A percentile compares a stretch with the other conserved stretches of the same genome.
phyloP scores from a whole-genome alignment of 1,140 invertebrate genomes.

The Pararge aegeria region DNA sequence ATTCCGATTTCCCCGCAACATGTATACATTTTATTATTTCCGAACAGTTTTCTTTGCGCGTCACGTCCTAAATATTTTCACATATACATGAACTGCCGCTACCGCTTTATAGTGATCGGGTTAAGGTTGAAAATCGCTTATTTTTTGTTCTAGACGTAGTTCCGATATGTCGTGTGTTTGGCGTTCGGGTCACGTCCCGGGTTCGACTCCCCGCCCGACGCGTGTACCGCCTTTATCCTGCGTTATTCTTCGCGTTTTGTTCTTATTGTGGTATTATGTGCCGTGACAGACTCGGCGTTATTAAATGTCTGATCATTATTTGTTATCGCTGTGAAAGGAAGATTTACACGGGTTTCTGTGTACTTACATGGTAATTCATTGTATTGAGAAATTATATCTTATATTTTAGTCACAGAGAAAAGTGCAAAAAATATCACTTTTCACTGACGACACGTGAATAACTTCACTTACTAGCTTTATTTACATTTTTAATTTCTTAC shows the following conservation, averaged over 20 bases:
- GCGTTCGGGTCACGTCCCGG: slow-evolving; percentile 51
- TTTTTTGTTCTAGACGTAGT: neutral
- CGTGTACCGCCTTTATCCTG: slow-evolving; percentile 38
- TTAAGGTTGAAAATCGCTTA: slow-evolving; percentile 22
- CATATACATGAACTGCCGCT: slow-evolving; percentile 27
- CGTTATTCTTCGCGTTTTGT: slow-evolving; percentile 52
- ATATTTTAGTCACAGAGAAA: no score
- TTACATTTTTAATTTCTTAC: no score
- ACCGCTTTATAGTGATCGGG: slow-evolving; percentile 14
- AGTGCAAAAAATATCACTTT: no score
- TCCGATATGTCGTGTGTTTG: slow-evolving; percentile 24
- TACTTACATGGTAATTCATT: no score
- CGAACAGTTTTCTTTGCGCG: slow-evolving; percentile 38
- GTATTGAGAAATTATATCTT: no score
- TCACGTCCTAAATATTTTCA: slow-evolving; percentile 29
- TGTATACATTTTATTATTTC: slow-evolving; percentile 50
- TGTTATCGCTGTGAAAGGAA: neutral
- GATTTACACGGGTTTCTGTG: neutral
- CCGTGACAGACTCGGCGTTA: slow-evolving; percentile 43
- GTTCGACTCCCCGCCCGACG: slow-evolving; percentile 37
- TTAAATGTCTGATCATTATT: slow-evolving; percentile 38
- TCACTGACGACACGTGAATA: no score
- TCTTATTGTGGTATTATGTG: slow-evolving; percentile 53
- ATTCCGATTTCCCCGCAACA: neutral
- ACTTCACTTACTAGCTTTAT: no score